Base-by-base conservation (phyloP, 1,140 invertebrate species). In the Chelonus insularis region DNA sequence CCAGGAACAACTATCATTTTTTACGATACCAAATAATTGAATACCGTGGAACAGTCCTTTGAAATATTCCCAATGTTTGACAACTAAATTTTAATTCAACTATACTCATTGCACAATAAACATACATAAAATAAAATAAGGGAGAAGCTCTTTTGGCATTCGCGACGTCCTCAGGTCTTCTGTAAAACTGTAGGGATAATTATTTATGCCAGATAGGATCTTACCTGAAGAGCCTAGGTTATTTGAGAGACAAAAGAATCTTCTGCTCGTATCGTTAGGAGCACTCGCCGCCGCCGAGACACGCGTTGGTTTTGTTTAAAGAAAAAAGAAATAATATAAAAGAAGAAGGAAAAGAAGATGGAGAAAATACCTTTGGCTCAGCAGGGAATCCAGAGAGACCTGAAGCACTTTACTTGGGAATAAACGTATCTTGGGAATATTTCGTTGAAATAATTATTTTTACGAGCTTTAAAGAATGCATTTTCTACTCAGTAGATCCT, bases 181-280 rank as follows among this genome's bases (percentile, higher is more conserved):
- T 29, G 18, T 29, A 16, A 32, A 39, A 51, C 47, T 29, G 23
- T 36, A 63, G 77, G 72, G 75, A 81, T 80, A 80, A 80, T 81
- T 80, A 81, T 80, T 81, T 79, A 80, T 73, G 72, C 71, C 68
- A 72, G 79, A 81, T 79, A 80, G 75, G 72, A 81, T 81, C 79
- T 54, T 78, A 32, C 50, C 50, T 18, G 14, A 32, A 11, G 14
- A 64, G 71, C 64, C 71, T 66, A 71, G 70, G 71, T 71, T 45
- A 55, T 55, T 32, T 70, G 65, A 71, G 73, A 79, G 76, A 80
- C 78, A 80, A 81, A 81, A 79, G 78, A 76, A 75, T 73, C 69
- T 43, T 32, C 48, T 21, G 29, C 21, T 12, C 18, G 20, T 45
- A 47, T 64, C 52, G 57, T 50, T 32, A 37, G 25, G 45, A 43